Evolutionary conservation across 2,888 invertebrate genomes (phyloP), one percentile per base, ranked within the genome.

Genomic region (Megamerina dolium): DNA sequence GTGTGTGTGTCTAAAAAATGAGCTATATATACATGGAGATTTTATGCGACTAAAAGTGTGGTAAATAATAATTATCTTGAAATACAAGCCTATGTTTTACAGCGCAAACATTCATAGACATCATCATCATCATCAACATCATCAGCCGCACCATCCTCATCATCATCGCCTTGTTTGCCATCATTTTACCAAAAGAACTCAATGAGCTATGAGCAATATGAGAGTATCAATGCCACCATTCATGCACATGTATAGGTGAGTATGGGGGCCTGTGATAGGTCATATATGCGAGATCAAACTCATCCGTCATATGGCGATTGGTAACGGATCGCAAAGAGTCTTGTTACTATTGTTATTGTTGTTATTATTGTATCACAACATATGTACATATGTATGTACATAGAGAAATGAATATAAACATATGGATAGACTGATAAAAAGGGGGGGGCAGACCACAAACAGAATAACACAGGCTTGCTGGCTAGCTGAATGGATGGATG

Each of bases 231-330:
- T n/a, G n/a, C n/a, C n/a, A n/a, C n/a, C n/a, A n/a, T n/a, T n/a
- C n/a, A n/a, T n/a, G n/a, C n/a, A n/a, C n/a, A n/a, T n/a, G n/a
- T n/a, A n/a, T n/a, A n/a, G n/a, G n/a, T n/a, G n/a, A n/a, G n/a
- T n/a, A n/a, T n/a, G n/a, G n/a, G 23, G 23, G 6, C 23, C 23
- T 23, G 23, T 23, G 23, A 23, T 58, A 57, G 64, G 64, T 65
- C 64, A 65, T 58, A 55, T 58, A 66, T 64, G 62, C 57, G 64
- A 66, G 67, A 66, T 65, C 64, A 65, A 66, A 64, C 64, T 58
- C 64, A 65, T 65, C 66, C 66, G 64, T 65, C 64, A 66, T 66
- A 57, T 59, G 59, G 26, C 37, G 31, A 31, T 31, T 5, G 31
- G 31, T 31, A 31, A 31, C 14, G 31, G 31, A 31, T 31, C 4